Base-by-base conservation (phyloP, 37 sponge, comb jelly and placozoan species). In the Petrosia ficiformis region DNA sequence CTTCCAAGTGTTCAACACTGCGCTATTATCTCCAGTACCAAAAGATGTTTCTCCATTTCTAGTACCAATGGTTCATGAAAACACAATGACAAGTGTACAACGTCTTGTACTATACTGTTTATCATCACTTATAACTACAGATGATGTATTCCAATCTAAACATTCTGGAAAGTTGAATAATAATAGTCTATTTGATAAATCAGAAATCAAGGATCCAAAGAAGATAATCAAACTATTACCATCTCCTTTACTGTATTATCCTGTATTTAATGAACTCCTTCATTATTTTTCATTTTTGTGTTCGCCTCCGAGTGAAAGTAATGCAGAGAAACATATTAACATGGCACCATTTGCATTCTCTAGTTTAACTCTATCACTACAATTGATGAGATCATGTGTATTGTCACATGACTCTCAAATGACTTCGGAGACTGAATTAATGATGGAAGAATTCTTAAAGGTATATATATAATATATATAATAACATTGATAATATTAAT, bases 11-110 rank as follows among this genome's bases (percentile, higher is more conserved):
- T 31, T 82, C 5, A 37, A 34, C 3, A 57, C 72, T 5, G 59
- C 81, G 24, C 68, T 87, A 1, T 70, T 57, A 22, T 64, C 72
- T 16, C 87, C 91, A 0, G 82, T 87, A n/a, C 38, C 84, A 19
- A 85, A 81, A 44, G 95, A 94, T 63, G 70, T 73, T 4, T 87
- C 88, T 1, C 95, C 95, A 6, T 94, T 94, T 57, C 88, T 94
- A 3, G 88, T 90, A 0, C 91, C 92, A 6, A 73, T 85, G 1
- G 28, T 57, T 70, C 61, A 42, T 24, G 84, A 85, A 39, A 68
- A 83, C 56, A 37, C 67, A 25, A 77, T 94, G 42, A 72, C 84
- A 24, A 25, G 72, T 6, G 63, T 90, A 2, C 95, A 94, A 33
- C 63, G 79, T 31, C 54, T 72, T 44, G 61, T 87, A 8, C 74